Percentiles rank a stretch among this genome's conserved stretches.
Conservation (phyloP, 2,797 vertebrate genomes). For the Emys orbicularis region DNA sequence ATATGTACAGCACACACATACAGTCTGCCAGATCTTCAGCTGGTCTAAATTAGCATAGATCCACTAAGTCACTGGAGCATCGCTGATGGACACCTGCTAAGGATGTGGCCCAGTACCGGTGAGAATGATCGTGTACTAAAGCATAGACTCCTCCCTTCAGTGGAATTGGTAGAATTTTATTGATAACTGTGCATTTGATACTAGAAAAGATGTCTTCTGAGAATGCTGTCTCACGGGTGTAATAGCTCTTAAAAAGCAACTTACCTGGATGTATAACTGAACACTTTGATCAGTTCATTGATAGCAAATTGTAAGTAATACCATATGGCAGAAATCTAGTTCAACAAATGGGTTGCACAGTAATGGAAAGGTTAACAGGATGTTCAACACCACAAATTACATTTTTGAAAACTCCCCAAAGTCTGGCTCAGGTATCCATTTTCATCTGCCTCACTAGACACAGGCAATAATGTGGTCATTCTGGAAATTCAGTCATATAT, state of each 20-base stretch:
- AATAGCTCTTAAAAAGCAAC: not conserved
- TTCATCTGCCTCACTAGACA: not conserved
- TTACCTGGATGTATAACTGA: slow-evolving; percentile 13
- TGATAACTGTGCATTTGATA: slow-evolving; percentile 42
- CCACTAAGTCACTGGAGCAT: not conserved
- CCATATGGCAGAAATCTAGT: rapidly evolving
- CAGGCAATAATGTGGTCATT: not conserved
- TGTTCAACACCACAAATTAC: not conserved
- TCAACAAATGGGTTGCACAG: not conserved
- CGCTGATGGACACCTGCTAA: slow-evolving; percentile 6
- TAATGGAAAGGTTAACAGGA: not conserved
- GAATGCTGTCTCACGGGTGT: slow-evolving; percentile 15
- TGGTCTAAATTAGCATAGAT: not conserved
- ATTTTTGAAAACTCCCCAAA: slow-evolving; percentile 20
- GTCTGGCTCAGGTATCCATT: not conserved
- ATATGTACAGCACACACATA: not conserved
- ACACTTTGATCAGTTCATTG: not conserved
- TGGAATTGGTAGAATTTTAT: slow-evolving; percentile 23
- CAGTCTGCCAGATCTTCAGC: not conserved
- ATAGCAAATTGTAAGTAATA: not conserved
- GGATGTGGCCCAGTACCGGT: not conserved
- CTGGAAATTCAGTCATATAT: slow-evolving; percentile 24
- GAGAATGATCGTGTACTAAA: slow-evolving; percentile 21
- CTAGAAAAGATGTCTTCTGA: not conserved
- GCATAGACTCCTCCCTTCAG: not conserved